phyloP scores from a whole-genome alignment of 2,797 vertebrate genomes.

The Enteromius thamalakanensis region DNA sequence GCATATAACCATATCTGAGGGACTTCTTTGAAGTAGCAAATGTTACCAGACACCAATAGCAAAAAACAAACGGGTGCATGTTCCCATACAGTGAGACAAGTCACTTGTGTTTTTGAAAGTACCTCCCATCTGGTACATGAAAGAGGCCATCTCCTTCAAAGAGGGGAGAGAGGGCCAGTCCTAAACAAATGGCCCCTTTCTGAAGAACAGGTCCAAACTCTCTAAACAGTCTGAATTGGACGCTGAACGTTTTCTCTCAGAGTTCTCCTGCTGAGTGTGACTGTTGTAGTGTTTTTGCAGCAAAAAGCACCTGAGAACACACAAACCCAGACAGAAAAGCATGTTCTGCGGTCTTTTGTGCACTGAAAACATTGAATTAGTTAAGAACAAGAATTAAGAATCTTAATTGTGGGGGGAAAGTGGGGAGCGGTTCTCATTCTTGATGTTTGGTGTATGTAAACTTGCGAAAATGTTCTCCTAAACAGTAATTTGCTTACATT shows the following conservation, averaged over 20 bases:
- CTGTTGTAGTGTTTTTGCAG: constrained; percentile 59
- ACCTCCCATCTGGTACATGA: constrained; percentile 79
- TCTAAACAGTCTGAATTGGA: constrained; percentile 62
- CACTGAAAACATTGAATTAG: constrained; percentile 6
- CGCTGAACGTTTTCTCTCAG: constrained; percentile 64
- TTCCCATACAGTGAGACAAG: constrained; percentile 35
- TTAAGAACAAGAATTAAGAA: background rate
- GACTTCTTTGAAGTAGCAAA: constrained; percentile 43
- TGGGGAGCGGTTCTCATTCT: background rate
- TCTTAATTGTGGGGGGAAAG: background rate
- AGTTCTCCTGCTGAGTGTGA: constrained; percentile 66
- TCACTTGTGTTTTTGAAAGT: constrained; percentile 70
- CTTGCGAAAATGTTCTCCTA: constrained; percentile 23
- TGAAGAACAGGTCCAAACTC: constrained; percentile 66
- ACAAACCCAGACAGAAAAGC: constrained; percentile 48
- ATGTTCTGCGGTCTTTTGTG: background rate
- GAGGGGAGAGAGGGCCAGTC: constrained; percentile 63
- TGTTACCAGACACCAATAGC: constrained; percentile 41
- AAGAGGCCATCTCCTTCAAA: constrained; percentile 68
- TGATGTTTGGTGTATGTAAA: constrained; percentile 14
- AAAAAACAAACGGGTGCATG: constrained; percentile 17
- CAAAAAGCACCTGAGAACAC: constrained; percentile 56
- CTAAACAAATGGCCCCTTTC: constrained; percentile 71
- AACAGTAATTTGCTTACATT: constrained; percentile 42
- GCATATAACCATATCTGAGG: constrained; percentile 24